These are phyloP conservation scores for Electrophaes corylata DNA, from an alignment of 2,888 invertebrate genomes.

Conservation along the genomic window DNA sequence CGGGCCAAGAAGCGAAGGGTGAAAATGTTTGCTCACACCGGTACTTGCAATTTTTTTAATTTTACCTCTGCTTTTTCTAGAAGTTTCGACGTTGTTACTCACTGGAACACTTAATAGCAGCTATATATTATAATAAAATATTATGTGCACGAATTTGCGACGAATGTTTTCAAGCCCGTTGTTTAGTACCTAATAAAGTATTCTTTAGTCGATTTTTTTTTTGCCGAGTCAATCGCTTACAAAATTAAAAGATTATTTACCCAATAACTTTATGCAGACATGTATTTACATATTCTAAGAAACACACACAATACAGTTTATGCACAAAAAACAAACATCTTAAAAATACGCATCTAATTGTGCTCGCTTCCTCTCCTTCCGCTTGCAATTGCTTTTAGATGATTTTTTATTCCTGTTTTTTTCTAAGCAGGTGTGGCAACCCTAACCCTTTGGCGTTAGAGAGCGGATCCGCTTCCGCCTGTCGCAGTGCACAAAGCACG, in stretches of 20 bases:
- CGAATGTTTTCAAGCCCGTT: too few species aligned
- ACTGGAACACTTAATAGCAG: too few species aligned
- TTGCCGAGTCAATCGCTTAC: too few species aligned
- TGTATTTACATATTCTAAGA: not conserved
- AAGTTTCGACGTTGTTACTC: not conserved
- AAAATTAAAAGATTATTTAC: too few species aligned
- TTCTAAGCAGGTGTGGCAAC: slow-evolving; percentile 74
- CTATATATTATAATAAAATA: too few species aligned
- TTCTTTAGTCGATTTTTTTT: too few species aligned
- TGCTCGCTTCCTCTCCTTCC: slow-evolving; percentile 52
- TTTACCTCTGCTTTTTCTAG: slow-evolving; percentile 4
- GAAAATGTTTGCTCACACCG: slow-evolving; percentile 38
- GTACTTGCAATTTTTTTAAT: slow-evolving; percentile 15
- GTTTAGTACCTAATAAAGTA: too few species aligned
- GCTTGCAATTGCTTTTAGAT: slow-evolving; percentile 36
- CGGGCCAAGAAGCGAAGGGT: slow-evolving; percentile 58
- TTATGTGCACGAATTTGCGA: too few species aligned
- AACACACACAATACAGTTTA: not conserved
- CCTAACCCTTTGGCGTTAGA: slow-evolving; percentile 51
- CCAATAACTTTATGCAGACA: too few species aligned
- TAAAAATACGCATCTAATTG: slow-evolving; percentile 38
- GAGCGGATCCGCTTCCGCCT: slow-evolving; percentile 59
- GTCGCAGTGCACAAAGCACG: slow-evolving; percentile 54
- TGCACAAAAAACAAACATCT: slow-evolving; percentile 24
- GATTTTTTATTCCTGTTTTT: slow-evolving; percentile 49